Conservation (phyloP, 2,113 vertebrate species). For the Notothenia coriiceps region DNA sequence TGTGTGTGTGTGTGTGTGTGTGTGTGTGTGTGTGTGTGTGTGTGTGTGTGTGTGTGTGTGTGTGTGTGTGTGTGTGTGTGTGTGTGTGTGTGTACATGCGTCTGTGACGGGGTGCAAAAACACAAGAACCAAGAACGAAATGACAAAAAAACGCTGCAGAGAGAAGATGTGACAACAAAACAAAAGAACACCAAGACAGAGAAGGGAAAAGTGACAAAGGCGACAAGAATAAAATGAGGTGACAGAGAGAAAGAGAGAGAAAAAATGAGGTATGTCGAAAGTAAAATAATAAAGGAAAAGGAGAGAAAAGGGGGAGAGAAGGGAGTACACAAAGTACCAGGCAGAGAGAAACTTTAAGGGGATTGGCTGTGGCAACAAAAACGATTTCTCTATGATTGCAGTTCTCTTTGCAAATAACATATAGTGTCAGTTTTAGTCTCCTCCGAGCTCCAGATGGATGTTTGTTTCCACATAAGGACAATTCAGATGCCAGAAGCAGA, state of each 20-base stretch:
- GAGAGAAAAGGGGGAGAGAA: slow-evolving; percentile 17
- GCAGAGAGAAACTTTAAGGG: slow-evolving; percentile 48
- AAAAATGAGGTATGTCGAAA: slow-evolving; percentile 48
- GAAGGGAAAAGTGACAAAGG: slow-evolving; percentile 55
- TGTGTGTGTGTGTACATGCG: background rate
- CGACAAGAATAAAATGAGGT: slow-evolving; percentile 54
- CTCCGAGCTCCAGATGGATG: slow-evolving; percentile 62
- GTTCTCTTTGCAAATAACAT: slow-evolving; percentile 66
- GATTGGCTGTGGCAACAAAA: slow-evolving; percentile 61
- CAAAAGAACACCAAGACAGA: slow-evolving; percentile 59
- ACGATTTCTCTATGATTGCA: slow-evolving; percentile 60
- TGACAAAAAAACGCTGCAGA: slow-evolving; percentile 43
- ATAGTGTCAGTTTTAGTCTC: slow-evolving; percentile 68
- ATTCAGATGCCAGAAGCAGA: slow-evolving; percentile 55
- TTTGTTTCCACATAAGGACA: slow-evolving; percentile 52
- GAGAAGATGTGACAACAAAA: slow-evolving; percentile 69
- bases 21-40: background rate
- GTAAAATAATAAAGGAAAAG: slow-evolving; percentile 51
- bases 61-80: slow-evolving; percentile 13
- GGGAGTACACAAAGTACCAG: slow-evolving; percentile 25
- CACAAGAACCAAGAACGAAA: slow-evolving; percentile 46
- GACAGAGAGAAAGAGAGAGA: slow-evolving; percentile 34
- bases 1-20: slow-evolving; percentile 1
- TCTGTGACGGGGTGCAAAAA: slow-evolving; percentile 16
- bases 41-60: slow-evolving; percentile 16